Conservation (phyloP, 2,797 vertebrate species). For the Carduelis carduelis region DNA sequence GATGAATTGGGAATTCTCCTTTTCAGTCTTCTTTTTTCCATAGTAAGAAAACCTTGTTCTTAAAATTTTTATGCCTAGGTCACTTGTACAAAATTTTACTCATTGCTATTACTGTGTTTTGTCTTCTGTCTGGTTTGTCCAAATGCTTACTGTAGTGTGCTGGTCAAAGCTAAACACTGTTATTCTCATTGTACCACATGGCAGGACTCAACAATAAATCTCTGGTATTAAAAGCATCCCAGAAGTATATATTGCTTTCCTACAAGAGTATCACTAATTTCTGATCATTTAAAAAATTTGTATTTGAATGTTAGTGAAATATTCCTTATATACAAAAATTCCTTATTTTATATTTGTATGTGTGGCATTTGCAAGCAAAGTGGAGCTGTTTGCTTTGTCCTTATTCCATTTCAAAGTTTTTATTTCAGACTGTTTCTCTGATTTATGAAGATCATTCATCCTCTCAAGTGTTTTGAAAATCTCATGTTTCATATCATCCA, state of each 20-base stretch:
- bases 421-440: background rate
- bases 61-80: background rate
- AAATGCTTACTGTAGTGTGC: background rate
- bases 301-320: background rate
- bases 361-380: background rate
- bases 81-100: background rate
- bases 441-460: background rate
- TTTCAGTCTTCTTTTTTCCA: background rate
- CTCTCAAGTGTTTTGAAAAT: background rate
- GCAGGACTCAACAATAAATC: background rate
- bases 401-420: background rate
- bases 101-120: background rate
- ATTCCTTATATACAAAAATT: background rate
- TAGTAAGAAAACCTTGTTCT: background rate
- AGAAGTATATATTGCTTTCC: background rate
- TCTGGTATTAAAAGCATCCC: background rate
- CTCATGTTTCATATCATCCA: background rate
- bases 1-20: background rate
- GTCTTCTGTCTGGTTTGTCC: background rate
- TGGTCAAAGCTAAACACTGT: background rate
- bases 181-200: background rate
- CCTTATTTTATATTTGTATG: background rate
- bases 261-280: background rate
- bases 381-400: background rate
- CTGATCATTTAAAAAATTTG: background rate